phyloP scores from a whole-genome alignment of 2,888 invertebrate genomes.

The Flexamia atlantica region DNA sequence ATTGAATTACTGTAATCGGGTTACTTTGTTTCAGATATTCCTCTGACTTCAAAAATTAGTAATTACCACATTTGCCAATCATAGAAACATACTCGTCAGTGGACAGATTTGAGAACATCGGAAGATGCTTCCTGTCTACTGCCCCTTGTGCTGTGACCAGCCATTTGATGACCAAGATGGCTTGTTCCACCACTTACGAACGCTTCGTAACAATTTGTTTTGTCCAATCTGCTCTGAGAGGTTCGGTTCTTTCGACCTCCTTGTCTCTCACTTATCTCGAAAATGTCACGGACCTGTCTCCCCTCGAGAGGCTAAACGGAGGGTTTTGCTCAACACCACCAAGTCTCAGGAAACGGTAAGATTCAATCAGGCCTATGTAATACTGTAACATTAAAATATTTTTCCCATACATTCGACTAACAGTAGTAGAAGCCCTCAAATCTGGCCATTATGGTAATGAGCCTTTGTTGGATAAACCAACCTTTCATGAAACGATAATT shows the following conservation, averaged over 20 bases:
- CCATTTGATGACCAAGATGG: slow-evolving; percentile 38
- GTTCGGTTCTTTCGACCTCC: slow-evolving; percentile 28
- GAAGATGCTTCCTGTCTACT: slow-evolving; percentile 18
- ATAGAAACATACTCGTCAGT: not conserved
- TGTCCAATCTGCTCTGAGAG: slow-evolving; percentile 49
- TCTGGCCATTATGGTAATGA: too few relatives aligned
- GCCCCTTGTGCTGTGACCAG: slow-evolving; percentile 47
- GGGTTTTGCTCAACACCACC: not conserved
- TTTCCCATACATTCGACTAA: too few relatives aligned
- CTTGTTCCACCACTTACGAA: slow-evolving; percentile 28
- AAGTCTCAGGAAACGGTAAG: not conserved
- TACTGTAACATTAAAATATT: not conserved
- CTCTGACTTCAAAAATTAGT: too few relatives aligned
- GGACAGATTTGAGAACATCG: not conserved
- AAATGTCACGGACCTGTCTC: slow-evolving; percentile 33
- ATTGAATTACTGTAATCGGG: too few relatives aligned
- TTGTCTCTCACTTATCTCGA: slow-evolving; percentile 10
- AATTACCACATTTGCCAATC: too few relatives aligned
- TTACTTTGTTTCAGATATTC: too few relatives aligned
- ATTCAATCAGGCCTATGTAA: not conserved
- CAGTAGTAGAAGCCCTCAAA: too few relatives aligned
- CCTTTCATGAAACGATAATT: too few relatives aligned
- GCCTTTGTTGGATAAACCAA: too few relatives aligned
- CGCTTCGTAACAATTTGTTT: slow-evolving; percentile 37
- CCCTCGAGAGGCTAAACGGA: slow-evolving; percentile 44